Conservation (phyloP, 2,797 vertebrate genomes). For the Mus minutoides region DNA sequence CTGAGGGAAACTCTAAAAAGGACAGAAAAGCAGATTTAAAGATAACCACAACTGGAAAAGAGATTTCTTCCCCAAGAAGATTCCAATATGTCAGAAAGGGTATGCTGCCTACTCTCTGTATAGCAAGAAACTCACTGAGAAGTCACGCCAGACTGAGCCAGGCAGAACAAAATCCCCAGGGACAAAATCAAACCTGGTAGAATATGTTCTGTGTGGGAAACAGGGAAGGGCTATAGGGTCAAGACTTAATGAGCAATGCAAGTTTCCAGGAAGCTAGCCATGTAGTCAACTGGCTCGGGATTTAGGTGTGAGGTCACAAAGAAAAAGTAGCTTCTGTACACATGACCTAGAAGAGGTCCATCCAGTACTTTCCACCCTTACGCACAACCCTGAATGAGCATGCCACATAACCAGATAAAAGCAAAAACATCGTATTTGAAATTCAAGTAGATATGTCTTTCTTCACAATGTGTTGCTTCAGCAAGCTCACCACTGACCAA, state of each 20-base stretch:
- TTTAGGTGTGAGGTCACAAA: not conserved
- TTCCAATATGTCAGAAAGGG: not conserved
- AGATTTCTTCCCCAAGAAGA: not conserved
- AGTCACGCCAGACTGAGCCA: not conserved
- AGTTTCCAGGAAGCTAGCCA: not conserved
- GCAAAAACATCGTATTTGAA: not conserved
- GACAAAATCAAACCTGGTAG: not conserved
- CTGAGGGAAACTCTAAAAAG: not conserved
- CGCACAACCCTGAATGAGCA: not conserved
- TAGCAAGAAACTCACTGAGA: not conserved
- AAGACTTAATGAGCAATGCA: not conserved
- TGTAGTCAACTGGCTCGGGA: not conserved
- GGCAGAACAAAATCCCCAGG: not conserved
- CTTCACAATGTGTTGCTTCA: not conserved
- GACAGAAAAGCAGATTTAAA: not conserved
- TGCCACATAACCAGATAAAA: not conserved
- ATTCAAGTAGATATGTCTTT: accelerated
- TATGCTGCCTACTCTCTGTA: not conserved
- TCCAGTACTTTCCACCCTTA: not conserved
- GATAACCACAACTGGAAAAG: not conserved
- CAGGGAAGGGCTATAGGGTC: not conserved
- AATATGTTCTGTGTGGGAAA: not conserved
- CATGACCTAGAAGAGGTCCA: not conserved
- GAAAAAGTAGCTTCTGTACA: not conserved
- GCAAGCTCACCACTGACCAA: not conserved